Base-by-base conservation (phyloP, 2,113 vertebrate species). In the Pristiophorus japonicus region DNA sequence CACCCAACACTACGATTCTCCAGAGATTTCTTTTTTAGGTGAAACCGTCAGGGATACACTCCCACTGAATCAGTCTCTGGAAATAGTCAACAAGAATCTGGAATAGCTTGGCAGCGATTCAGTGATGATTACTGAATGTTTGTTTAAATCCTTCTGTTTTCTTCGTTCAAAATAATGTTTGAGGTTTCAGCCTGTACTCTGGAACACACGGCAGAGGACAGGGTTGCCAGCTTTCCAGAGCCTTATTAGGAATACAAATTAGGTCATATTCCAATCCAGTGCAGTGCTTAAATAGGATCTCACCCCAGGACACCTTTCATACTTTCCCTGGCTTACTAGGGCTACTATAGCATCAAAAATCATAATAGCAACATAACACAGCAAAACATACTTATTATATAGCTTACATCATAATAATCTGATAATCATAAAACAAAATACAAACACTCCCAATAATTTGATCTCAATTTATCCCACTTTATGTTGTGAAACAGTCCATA, bases 1-100 rank as follows among this genome's bases (percentile, higher is more conserved):
- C 65, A 70, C 42, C 91, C 93, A 94, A 94, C 63, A 70, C 10
- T 94, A 16, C 27, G 24, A 34, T 94, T 70, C 65, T 90, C 65
- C 66, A 70, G 93, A 51, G 59, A 38, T 34, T 94, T 42, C 38
- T 94, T 47, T 94, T 94, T 94, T 70, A 94, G 66, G 93, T 70
- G 66, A 30, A 94, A 73, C 65, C 38, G 42, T 30, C 12, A 73
- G 27, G 62, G 59, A 92, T 38, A 63, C 88, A 47, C n/a, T 70
- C 42, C 66, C 65, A 70, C 65, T 70, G 93, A 94, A 94, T 94
- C 66, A 42, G 45, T 73, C 93, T 94, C 65, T 94, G 45, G 93
- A 94, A 94, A 94, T 45, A 94, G 93, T 51, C 65, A 94, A 51
- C 24, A 94, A 94, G 65, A 94, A 94, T 94, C 92, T 94, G 63